phyloP scores from a whole-genome alignment of 2,797 vertebrate genomes.

The Scolopax rusticola region DNA sequence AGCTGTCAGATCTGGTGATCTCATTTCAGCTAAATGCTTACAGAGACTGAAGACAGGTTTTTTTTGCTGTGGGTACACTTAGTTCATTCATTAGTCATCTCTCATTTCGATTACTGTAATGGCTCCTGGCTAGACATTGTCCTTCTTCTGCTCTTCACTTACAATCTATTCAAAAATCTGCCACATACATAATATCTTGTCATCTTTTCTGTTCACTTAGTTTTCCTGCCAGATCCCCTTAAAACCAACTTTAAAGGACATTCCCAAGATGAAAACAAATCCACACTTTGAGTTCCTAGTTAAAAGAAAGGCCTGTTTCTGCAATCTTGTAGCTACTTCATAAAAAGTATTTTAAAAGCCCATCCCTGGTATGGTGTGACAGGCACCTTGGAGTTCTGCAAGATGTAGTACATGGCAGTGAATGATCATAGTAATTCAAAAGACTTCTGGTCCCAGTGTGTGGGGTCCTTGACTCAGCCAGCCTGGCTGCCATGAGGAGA shows the following conservation, averaged over 20 bases:
- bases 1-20: background rate
- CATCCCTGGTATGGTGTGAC: background rate
- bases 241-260: constrained; percentile 14
- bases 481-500: background rate
- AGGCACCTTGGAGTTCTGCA: background rate
- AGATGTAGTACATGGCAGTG: background rate
- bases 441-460: background rate
- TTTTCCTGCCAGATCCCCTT: constrained; percentile 36
- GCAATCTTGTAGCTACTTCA: background rate
- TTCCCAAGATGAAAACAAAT: constrained; percentile 1
- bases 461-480: background rate
- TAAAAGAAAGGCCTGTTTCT: background rate
- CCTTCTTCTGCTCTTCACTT: constrained; percentile 68
- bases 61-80: constrained; percentile 35
- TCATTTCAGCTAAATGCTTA: background rate
- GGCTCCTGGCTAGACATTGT: constrained; percentile 47
- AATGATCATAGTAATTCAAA: background rate
- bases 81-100: constrained; percentile 60
- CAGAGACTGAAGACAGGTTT: background rate
- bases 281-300: background rate
- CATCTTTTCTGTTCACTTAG: background rate
- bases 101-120: constrained; percentile 37
- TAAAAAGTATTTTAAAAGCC: background rate
- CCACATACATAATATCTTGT: constrained; percentile 27
- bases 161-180: constrained; percentile 33